Evolutionary conservation across 2,888 invertebrate genomes (phyloP).

Genomic region (Auanema sp.): DNA sequence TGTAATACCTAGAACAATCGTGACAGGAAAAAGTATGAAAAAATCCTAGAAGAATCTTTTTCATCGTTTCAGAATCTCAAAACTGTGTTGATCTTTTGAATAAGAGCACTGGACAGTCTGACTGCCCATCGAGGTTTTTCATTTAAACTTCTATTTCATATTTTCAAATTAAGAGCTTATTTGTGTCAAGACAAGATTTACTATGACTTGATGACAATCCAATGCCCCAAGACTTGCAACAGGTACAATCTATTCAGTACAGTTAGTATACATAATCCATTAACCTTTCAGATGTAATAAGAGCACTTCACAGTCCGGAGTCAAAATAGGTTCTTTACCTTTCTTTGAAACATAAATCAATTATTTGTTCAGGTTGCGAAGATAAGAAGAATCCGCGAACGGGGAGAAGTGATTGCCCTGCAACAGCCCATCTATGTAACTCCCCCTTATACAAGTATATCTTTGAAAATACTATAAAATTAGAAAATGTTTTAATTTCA

Average conservation of each 20-base stretch:
- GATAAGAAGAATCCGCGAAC: slow-evolving; percentile 8
- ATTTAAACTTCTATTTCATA: slow-evolving; percentile 3
- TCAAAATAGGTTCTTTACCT: neutral
- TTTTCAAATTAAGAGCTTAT: neutral
- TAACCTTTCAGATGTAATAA: neutral
- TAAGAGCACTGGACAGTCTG: slow-evolving; percentile 5
- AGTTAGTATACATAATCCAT: neutral
- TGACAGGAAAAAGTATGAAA: no score
- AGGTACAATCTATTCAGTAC: neutral
- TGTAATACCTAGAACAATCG: no score
- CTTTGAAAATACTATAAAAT: neutral
- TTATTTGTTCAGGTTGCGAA: neutral
- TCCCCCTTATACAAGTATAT: slow-evolving; percentile 9
- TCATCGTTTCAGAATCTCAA: no score
- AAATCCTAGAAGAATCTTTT: no score
- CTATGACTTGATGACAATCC: slow-evolving; percentile 13
- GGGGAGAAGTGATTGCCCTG: slow-evolving; percentile 10
- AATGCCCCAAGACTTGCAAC: slow-evolving; percentile 14
- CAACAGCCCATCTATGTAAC: slow-evolving; percentile 1
- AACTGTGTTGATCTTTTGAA: slow-evolving; percentile 11
- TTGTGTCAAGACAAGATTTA: slow-evolving; percentile 12
- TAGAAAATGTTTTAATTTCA: slow-evolving; percentile 9
- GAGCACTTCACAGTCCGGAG: neutral
- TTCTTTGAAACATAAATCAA: no score
- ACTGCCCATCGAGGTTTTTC: slow-evolving; percentile 11